Evolutionary conservation across 2,888 invertebrate genomes (phyloP), one percentile per base, ranked within the genome.

Genomic region (Sphinx pinastri): DNA sequence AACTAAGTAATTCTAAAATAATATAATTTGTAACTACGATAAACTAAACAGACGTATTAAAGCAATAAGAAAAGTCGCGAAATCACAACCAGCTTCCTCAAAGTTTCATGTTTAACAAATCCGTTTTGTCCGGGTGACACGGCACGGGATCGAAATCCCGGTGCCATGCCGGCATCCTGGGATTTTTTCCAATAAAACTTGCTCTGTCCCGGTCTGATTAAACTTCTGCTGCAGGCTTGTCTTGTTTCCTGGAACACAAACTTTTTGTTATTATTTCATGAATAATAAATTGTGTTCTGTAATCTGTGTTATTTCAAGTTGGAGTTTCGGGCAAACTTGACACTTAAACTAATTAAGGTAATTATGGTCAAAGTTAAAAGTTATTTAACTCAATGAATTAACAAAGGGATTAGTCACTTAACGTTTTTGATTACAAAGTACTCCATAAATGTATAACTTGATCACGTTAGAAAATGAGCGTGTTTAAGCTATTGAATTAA

Each of bases 141-240:
- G 47, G 11, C 13, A 12, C 19, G 49, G 63, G 16, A 7, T 60
- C n/a, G 11, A 59, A 59, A 60, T 60, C 60, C 45, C 60, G 45
- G 47, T 16, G 45, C 47, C 16, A 12, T 16, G 45, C 47, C 16
- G 54, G 54, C 54, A 8, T 54, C 54, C 47, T 19, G 49, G 12
- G 47, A 19, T 63, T 63, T 63, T 70, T 55, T 5, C 70, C 70
- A 70, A 70, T 72, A 72, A 72, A 70, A 72, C 58, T 72, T 70
- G 57, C 49, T 13, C 63, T 16, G 57, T 63, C 49, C 47, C 49
- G 25, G 55, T 38, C 71, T 63, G 68, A 70, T 70, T 70, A 72
- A 68, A 68, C 70, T 72, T 72, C 47, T 59, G 14, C 54, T 54
- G 63, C 68, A 68, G 63, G 63, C 63, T 47, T 63, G 63, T 63